Percentiles rank a stretch among this genome's conserved stretches.
These are phyloP conservation scores for Laodelphax striatellus DNA, from an alignment of 1,140 invertebrate genomes.

Conservation along the genomic window DNA sequence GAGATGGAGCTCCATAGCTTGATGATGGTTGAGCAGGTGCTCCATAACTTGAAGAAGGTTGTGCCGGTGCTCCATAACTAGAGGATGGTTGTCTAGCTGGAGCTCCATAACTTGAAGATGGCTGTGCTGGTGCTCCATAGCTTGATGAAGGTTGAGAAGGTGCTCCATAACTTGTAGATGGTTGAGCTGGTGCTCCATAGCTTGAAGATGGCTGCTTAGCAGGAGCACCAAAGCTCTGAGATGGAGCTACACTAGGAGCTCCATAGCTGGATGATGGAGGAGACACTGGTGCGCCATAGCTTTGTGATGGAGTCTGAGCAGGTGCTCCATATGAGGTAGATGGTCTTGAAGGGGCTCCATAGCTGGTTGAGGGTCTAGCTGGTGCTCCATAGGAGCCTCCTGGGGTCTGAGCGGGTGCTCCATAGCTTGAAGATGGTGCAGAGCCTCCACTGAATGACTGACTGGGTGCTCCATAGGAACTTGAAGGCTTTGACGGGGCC, in stretches of 20 bases:
- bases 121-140: slow-evolving; percentile 11
- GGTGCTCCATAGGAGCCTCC: slow-evolving; percentile 5
- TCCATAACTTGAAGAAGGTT: slow-evolving; percentile 15
- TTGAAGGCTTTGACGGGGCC: not conserved
- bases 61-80: slow-evolving; percentile 17
- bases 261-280: not conserved
- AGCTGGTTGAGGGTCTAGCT: slow-evolving; percentile 5
- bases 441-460: not conserved
- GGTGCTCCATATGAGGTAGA: slow-evolving; percentile 15
- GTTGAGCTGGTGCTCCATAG: slow-evolving; percentile 7
- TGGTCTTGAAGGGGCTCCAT: slow-evolving; percentile 16
- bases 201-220: slow-evolving; percentile 8
- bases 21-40: slow-evolving; percentile 3
- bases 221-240: not conserved
- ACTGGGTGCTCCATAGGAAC: not conserved
- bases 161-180: slow-evolving; percentile 11
- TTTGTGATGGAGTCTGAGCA: not conserved
- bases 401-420: not conserved
- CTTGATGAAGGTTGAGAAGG: slow-evolving; percentile 1
- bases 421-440: not conserved
- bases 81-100: slow-evolving; percentile 6
- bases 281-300: slow-evolving; percentile 6
- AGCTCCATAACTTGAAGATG: slow-evolving; percentile 10
- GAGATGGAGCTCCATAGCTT: slow-evolving; percentile 14
- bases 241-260: not conserved